Conservation (phyloP, 2,113 vertebrate genomes). For the Terrapene triunguis region DNA sequence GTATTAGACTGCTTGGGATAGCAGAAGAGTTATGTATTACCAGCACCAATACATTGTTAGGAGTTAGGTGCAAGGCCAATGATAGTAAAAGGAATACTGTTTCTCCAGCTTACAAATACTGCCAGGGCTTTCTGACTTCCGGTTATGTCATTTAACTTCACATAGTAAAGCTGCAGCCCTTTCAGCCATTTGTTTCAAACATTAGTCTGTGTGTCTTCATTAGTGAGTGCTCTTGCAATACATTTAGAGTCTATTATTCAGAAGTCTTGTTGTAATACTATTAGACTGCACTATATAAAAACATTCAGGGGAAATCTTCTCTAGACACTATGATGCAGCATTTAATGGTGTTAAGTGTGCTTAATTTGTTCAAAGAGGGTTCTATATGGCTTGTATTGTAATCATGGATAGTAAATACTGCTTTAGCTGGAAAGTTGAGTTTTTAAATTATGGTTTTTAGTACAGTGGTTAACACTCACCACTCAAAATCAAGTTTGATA, state of each 20-base stretch:
- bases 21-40: background rate
- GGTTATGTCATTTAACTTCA: background rate
- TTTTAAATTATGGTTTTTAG: constrained; percentile 5
- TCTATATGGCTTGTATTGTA: no score
- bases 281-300: background rate
- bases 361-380: background rate
- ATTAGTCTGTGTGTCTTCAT: background rate
- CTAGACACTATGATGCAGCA: background rate
- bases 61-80: background rate
- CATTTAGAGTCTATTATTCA: background rate
- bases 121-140: background rate
- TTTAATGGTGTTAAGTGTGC: background rate
- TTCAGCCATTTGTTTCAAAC: background rate
- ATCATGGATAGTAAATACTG: no score
- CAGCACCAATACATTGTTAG: background rate
- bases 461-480: background rate
- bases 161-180: background rate
- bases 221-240: background rate
- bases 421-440: background rate
- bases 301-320: background rate
- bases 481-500: background rate
- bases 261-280: background rate
- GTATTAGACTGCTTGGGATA: background rate
- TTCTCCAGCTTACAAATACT: background rate
- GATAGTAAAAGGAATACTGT: background rate